Conservation (phyloP, 2,113 vertebrate species). For the Sisor rabdophorus region DNA sequence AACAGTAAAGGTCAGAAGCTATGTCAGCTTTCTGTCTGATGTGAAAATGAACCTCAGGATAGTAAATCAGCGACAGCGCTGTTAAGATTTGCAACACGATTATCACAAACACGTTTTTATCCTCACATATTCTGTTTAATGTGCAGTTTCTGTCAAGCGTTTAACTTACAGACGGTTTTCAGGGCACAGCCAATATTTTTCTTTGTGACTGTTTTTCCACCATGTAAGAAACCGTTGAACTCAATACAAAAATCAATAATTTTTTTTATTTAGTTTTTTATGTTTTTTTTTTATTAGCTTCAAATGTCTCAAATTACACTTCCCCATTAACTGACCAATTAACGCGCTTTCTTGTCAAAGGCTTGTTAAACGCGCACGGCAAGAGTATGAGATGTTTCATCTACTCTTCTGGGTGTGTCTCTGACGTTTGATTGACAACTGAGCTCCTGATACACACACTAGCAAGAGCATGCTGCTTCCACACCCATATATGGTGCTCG, state of each 20-base stretch:
- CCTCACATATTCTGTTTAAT: background rate
- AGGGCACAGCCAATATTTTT: background rate
- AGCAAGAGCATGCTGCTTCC: background rate
- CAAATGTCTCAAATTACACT: background rate
- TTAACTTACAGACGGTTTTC: background rate
- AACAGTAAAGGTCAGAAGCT: too few relatives aligned
- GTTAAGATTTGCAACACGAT: background rate
- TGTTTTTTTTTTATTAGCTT: too few relatives aligned
- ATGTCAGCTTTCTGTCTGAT: too few relatives aligned
- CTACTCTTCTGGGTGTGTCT: conserved; percentile 1
- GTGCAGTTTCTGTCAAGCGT: background rate
- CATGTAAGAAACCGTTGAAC: too few relatives aligned
- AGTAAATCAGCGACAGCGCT: background rate
- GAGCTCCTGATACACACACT: conserved; percentile 17
- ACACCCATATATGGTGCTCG: too few relatives aligned
- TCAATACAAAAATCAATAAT: too few relatives aligned
- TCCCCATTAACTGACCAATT: background rate
- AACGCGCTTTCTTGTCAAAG: background rate
- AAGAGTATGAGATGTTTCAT: background rate
- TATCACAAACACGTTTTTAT: background rate
- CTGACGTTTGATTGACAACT: conserved; percentile 27
- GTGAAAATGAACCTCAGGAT: too few relatives aligned
- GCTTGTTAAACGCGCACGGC: background rate
- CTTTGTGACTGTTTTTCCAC: background rate
- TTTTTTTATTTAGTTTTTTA: background rate